Percentiles rank a stretch among this genome's conserved stretches.
Conservation (phyloP, 2,113 vertebrate species). For the Suricata suricatta region DNA sequence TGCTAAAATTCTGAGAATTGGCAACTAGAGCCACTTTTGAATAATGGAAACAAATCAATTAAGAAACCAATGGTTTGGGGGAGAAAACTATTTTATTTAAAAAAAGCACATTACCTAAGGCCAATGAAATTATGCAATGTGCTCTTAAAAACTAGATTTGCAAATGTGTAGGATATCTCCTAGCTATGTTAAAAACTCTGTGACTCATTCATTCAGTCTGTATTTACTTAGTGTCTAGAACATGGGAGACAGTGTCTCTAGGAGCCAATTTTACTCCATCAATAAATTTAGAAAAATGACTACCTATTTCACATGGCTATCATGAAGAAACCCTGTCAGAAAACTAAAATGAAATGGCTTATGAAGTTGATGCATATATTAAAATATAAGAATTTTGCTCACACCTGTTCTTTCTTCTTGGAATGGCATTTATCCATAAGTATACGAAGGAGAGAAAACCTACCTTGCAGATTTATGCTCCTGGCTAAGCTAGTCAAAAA, state of each 20-base stretch:
- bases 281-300: slow-evolving; percentile 50
- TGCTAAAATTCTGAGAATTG: slow-evolving; percentile 33
- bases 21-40: background rate
- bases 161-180: background rate
- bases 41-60: slow-evolving; percentile 24
- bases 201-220: background rate
- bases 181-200: background rate
- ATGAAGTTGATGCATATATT: background rate
- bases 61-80: background rate
- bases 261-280: slow-evolving; percentile 9
- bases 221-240: slow-evolving; percentile 41
- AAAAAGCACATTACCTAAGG: background rate
- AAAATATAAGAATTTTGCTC: slow-evolving; percentile 48
- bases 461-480: background rate
- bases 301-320: slow-evolving; percentile 33
- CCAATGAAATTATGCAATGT: background rate
- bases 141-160: slow-evolving; percentile 28
- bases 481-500: slow-evolving; percentile 15
- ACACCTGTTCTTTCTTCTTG: background rate
- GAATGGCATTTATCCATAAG: background rate
- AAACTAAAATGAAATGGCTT: slow-evolving; percentile 54
- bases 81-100: background rate
- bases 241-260: slow-evolving; percentile 5
- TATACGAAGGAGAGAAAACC: background rate
- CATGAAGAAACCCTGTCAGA: slow-evolving; percentile 35